Base-by-base conservation (phyloP, 1,140 invertebrate genomes). In the Anthonomus grandis region DNA sequence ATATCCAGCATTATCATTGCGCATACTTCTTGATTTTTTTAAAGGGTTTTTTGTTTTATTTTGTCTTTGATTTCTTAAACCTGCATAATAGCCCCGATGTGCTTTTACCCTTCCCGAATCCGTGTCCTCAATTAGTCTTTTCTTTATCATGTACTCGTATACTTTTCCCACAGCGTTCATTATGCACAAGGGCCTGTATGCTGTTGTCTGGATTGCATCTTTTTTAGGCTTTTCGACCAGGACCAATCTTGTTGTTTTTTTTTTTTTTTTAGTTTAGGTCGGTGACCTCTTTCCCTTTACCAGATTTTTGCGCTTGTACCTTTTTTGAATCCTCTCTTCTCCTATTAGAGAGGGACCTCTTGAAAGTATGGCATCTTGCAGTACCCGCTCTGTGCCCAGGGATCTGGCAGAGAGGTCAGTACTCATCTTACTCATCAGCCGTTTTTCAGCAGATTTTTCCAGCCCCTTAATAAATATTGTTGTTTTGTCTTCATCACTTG, bases 101-200 rank as follows among this genome's bases (percentile, higher is more conserved):
- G 1, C 60, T 64, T 47, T 59, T 47, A 3, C 51, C 50, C n/a
- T 50, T 45, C 18, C 58, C 47, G 19, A 65, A 67, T 6, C 63
- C 60, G 42, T 55, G 59, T 31, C 60, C 1, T 17, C 10, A n/a
- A 23, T 12, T 15, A 63, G 12, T 15, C 60, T 49, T 3, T 39
- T 21, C 4, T 5, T 15, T 10, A 66, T 48, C 1, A 64, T 27
- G n/a, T 19, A 47, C 24, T 68, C 66, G 4, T 59, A 34, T 0
- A 66, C 24, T 47, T 69, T 64, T 2, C 51, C 49, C 0, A 60
- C 9, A 4, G 23, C 25, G 41, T 66, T 51, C 3, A 64, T 17
- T n/a, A 65, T 41, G 34, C 60, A 58, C 3, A 68, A 54, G n/a
- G 65, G 59, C 23, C 64, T 50, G 38, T 61, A 65, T 10, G 15